phyloP scores from a whole-genome alignment of 1,140 invertebrate genomes.

The Drosophila mojavensis region DNA sequence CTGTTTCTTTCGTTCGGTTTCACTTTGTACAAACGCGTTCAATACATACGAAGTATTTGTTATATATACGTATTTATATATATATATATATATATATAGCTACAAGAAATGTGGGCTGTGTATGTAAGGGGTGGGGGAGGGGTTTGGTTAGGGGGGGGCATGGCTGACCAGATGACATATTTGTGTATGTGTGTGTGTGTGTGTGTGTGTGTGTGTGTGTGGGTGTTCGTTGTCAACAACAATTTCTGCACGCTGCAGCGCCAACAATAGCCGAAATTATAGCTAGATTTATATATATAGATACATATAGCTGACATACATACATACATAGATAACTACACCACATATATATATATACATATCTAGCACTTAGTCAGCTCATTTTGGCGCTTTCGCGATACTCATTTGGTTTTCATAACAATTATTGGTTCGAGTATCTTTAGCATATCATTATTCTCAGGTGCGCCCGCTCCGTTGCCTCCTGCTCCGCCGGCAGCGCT shows the following conservation, averaged over 20 bases:
- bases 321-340: not conserved
- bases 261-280: constrained; percentile 29
- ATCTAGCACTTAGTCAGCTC: constrained; percentile 37
- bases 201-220: not conserved
- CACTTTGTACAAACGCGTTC: constrained; percentile 40
- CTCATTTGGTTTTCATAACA: constrained; percentile 84
- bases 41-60: constrained; percentile 2
- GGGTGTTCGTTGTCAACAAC: constrained; percentile 9
- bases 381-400: constrained; percentile 58
- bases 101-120: not conserved
- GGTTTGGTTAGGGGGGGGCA: not conserved
- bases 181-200: not conserved
- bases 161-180: constrained; percentile 10
- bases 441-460: constrained; percentile 81
- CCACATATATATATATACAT: not conserved
- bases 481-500: constrained; percentile 30
- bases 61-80: constrained; percentile 6
- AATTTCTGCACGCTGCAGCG: constrained; percentile 20
- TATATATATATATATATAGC: constrained; percentile 1
- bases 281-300: not conserved
- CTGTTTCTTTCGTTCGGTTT: constrained; percentile 7
- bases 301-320: not conserved
- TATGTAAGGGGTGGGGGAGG: not conserved
- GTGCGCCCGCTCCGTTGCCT: constrained; percentile 40
- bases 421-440: constrained; percentile 84